Base-by-base conservation (phyloP, 2,797 vertebrate species). In the Macrochelys suwanniensis region DNA sequence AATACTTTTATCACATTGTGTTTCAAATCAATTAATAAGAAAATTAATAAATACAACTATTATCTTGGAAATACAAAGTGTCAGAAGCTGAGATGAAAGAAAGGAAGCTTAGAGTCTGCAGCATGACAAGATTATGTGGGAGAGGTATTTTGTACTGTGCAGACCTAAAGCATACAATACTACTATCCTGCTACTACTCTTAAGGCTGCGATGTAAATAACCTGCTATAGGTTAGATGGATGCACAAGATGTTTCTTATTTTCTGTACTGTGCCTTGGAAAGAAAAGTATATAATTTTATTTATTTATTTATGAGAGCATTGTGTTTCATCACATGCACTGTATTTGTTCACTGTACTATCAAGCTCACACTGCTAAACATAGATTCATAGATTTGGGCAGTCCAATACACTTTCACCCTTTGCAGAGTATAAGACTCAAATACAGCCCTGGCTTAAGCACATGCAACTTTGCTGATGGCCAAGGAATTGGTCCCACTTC, bases 31-130 rank as follows among this genome's bases (percentile, higher is more conserved):
- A 80, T 54, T 51, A 61, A 91, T 51, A 61, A 89, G 23, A 92
- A 89, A 59, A n/a, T 33, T 65, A 95, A 77, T 33, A 61, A 88
- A 85, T 47, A 80, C 15, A 79, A 76, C 16, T 1, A 77, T 88
- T 93, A 84, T 92, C 93, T 95, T 96, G 96, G 92, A 98, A 96
- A 95, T 91, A 90, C 74, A 76, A 82, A 54, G 13, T 93, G 76
- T 68, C 88, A 90, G 76, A 87, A 92, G 85, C 91, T 95, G 91
- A 91, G 95, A 95, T 68, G 80, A 96, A 96, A 92, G 87, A 78
- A 97, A 96, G 95, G 80, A 97, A 95, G 83, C 84, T 50, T 25
- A 57, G 6, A 57, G n/a, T 31, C 50, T 90, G 10, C 25, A 11
- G 5, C 51, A 68, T 68, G 78, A 95, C 82, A 54, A 49, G 87